A percentile compares a stretch with the other conserved stretches of the same genome.
phyloP scores from a whole-genome alignment of 1,140 invertebrate genomes.

The Nebria ingens region DNA sequence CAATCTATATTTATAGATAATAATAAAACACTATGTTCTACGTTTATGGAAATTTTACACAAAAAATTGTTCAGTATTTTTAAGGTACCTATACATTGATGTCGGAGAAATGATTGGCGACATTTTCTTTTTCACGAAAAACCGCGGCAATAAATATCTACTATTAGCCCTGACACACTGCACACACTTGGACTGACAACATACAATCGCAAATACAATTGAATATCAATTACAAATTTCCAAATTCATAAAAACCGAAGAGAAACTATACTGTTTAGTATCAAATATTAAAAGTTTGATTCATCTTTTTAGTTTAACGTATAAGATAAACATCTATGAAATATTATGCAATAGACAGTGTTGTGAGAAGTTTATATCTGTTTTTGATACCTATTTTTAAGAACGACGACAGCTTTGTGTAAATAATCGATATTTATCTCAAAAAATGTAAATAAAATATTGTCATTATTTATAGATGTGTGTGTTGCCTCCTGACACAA shows the following conservation, averaged over 20 bases:
- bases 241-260: no score
- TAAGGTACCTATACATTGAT: background rate
- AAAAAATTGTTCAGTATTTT: background rate
- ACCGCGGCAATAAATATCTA: background rate
- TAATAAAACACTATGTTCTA: conserved; percentile 9
- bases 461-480: no score
- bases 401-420: no score
- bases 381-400: no score
- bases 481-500: no score
- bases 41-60: conserved; percentile 5
- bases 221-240: background rate
- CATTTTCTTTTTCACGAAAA: background rate
- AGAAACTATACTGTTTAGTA: no score
- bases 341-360: no score
- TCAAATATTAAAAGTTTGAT: background rate
- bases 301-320: background rate
- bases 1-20: conserved; percentile 29
- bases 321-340: no score
- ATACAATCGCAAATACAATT: background rate
- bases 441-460: no score
- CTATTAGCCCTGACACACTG: background rate
- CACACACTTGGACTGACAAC: background rate
- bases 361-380: no score
- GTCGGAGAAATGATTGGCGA: background rate
- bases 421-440: no score